Evolutionary conservation across 2,888 invertebrate genomes (phyloP).

Genomic region (Pegoplata infirma): DNA sequence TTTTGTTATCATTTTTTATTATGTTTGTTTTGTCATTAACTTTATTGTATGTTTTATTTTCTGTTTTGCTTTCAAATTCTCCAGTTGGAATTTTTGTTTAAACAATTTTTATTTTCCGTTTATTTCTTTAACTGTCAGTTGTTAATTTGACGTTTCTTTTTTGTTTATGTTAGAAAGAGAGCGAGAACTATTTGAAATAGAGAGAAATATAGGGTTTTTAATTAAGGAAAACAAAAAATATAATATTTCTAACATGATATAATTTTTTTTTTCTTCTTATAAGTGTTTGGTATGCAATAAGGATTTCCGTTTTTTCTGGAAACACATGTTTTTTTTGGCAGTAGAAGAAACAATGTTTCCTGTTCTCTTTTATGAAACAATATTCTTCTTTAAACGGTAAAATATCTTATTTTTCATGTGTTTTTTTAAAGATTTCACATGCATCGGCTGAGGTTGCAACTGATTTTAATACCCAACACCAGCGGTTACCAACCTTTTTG

Average conservation of each 20-base stretch:
- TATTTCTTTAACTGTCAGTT: conserved; percentile 22
- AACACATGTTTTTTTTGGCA: not conserved
- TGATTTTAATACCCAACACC: too few relatives aligned
- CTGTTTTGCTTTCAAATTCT: conserved; percentile 25
- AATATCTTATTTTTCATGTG: too few relatives aligned
- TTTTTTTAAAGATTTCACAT: too few relatives aligned
- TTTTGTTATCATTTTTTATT: too few relatives aligned
- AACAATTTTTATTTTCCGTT: too few relatives aligned
- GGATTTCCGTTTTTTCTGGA: conserved; percentile 34
- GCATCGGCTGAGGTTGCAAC: too few relatives aligned
- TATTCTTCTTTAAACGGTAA: too few relatives aligned
- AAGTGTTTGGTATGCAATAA: not conserved
- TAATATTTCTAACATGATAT: conserved; percentile 50
- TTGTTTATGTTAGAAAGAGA: not conserved
- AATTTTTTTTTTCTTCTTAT: conserved; percentile 9
- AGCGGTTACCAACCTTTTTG: too few relatives aligned
- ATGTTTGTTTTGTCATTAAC: conserved; percentile 41
- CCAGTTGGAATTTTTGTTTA: conserved; percentile 64
- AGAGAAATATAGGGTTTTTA: not conserved
- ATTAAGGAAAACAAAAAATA: too few relatives aligned
- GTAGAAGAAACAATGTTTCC: too few relatives aligned
- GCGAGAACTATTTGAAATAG: not conserved
- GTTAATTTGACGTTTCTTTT: conserved; percentile 51
- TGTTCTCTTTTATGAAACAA: too few relatives aligned
- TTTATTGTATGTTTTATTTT: conserved; percentile 43